Conservation (phyloP, 1,140 invertebrate species). For the Euwallacea similis region DNA sequence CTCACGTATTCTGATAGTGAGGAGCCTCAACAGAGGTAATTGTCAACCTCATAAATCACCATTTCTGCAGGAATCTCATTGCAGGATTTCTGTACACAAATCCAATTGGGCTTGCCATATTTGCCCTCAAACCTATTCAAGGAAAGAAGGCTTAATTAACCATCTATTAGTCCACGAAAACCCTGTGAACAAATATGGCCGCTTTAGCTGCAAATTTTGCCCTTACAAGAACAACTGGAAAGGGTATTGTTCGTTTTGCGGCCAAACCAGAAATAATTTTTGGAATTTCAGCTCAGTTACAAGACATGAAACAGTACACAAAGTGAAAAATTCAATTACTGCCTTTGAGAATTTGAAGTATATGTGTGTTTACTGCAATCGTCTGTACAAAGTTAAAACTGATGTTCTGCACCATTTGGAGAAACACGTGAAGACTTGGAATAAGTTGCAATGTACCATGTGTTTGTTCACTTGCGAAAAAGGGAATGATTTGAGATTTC, state of each 20-base stretch:
- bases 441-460: conserved; percentile 6
- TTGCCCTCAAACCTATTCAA: neutral
- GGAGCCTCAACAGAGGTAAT: too few species aligned
- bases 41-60: too few species aligned
- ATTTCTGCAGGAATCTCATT: too few species aligned
- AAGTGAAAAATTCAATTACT: too few species aligned
- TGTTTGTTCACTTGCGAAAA: conserved; percentile 1
- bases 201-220: conserved; percentile 3
- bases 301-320: too few species aligned
- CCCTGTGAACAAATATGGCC: conserved; percentile 16
- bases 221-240: conserved; percentile 16
- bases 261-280: too few species aligned
- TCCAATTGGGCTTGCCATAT: conserved; percentile 10
- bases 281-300: too few species aligned
- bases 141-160: neutral
- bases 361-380: conserved; percentile 6
- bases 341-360: too few species aligned
- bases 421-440: conserved; percentile 14
- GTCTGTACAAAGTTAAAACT: neutral
- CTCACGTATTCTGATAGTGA: too few species aligned
- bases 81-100: too few species aligned
- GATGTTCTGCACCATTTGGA: conserved; percentile 11
- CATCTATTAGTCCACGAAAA: conserved; percentile 8
- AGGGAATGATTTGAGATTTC: neutral
- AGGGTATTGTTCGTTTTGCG: neutral